Evolutionary conservation across 2,888 invertebrate species (phyloP), one percentile per base, ranked within the genome.

Genomic region (Drosophila eohydei): DNA sequence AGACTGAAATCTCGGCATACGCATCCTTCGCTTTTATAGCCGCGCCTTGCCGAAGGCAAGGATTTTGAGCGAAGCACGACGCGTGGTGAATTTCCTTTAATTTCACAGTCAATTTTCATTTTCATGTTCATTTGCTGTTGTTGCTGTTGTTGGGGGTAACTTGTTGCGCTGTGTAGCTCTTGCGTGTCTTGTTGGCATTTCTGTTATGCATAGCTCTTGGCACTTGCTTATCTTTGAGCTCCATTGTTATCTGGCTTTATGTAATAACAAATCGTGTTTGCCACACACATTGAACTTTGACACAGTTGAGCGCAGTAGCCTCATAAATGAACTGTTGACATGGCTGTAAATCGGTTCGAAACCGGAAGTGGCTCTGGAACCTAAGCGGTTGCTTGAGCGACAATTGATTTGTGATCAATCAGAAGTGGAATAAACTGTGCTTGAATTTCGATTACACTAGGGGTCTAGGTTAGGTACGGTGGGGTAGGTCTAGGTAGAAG

Each of bases 11-110:
- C 79, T 71, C 71, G 36, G 58, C 11, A 54, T n/a, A 48, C 72
- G 56, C 63, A 41, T 50, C 67, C 62, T 59, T 46, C 41, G 77
- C 77, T 89, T 86, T 86, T 86, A 86, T 89, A 89, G 84, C 61
- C 58, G 28, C 8, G 28, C 59, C 46, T 50, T 43, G 48, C 48
- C 46, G 36, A 38, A 16, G 59, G 79, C 65, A 12, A 70, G 58
- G 75, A 73, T 59, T 63, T 63, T 65, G 41, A 26, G 59, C 32
- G 43, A 26, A 60, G 44, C 48, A 38, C 46, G 60, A 36, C 55
- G 71, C 61, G 78, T 88, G 82, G 89, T 80, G 84, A 74, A 40
- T 74, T 78, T 78, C 56, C 57, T 68, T 80, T 61, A 71, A 78
- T 66, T 78, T 51, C 58, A 32, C 51, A 50, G 55, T 59, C 48